Evolutionary conservation across 1,140 invertebrate genomes (phyloP).

Genomic region (Kradibia gibbosae): DNA sequence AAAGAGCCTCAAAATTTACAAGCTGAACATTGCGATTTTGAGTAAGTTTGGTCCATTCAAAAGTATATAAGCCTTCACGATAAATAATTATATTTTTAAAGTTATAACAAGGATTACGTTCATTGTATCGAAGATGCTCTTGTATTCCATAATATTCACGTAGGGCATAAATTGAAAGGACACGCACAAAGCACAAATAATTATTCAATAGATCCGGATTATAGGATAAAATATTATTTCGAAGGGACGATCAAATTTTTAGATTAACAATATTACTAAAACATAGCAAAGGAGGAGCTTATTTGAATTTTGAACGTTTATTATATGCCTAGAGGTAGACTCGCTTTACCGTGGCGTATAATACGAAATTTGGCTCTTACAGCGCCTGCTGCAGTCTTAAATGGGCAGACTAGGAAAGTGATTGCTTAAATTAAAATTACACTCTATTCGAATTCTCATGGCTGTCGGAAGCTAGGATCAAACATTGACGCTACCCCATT

Average conservation of each 20-base stretch:
- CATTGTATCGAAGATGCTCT: too few relatives aligned
- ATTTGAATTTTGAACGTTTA: conserved; percentile 36
- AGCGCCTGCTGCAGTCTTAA: too few relatives aligned
- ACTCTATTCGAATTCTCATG: neutral
- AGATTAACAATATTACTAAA: neutral
- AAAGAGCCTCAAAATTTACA: too few relatives aligned
- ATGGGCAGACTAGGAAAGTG: neutral
- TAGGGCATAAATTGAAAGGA: neutral
- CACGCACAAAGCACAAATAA: neutral
- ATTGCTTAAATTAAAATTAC: neutral
- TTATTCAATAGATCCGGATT: neutral
- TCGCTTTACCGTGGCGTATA: neutral
- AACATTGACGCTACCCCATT: neutral
- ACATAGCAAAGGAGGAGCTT: neutral
- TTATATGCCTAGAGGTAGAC: neutral
- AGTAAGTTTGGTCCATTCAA: too few relatives aligned
- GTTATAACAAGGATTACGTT: too few relatives aligned
- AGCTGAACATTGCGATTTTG: too few relatives aligned
- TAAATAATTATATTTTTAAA: too few relatives aligned
- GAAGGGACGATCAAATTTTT: neutral
- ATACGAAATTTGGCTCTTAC: neutral
- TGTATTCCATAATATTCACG: too few relatives aligned
- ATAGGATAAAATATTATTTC: conserved; percentile 9
- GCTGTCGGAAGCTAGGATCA: neutral
- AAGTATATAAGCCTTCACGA: too few relatives aligned